Evolutionary conservation across 2,113 vertebrate species (phyloP).

Genomic region (Donacobius atricapilla): DNA sequence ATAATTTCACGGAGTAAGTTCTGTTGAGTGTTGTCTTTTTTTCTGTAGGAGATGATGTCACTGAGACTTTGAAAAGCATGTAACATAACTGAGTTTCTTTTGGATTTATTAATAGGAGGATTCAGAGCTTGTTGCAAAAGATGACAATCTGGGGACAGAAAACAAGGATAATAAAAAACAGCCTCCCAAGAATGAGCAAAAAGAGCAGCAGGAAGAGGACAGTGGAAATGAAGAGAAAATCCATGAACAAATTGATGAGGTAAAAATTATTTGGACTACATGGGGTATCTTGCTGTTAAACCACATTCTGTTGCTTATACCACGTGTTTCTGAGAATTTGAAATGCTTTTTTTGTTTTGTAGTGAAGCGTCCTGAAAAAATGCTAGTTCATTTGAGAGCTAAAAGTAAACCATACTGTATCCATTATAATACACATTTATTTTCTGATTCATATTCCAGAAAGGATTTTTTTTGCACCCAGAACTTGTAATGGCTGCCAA

Average conservation of each 20-base stretch:
- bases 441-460: neutral
- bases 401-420: neutral
- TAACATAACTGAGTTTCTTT: neutral
- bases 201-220: constrained; percentile 56
- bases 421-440: neutral
- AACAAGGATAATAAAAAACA: constrained; percentile 83
- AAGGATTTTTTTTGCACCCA: neutral
- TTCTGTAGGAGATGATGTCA: neutral
- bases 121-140: constrained; percentile 91
- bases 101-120: constrained; percentile 76
- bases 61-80: neutral
- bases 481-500: neutral
- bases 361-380: neutral
- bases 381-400: neutral
- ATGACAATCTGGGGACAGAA: constrained; percentile 81
- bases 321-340: neutral
- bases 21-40: neutral
- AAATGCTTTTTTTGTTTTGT: neutral
- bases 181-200: constrained; percentile 72
- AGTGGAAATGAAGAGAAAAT: constrained; percentile 80
- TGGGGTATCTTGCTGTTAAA: neutral
- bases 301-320: neutral
- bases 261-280: constrained; percentile 36
- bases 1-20: neutral
- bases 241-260: constrained; percentile 93